A percentile compares a stretch with the other conserved stretches of the same genome.
Evolutionary conservation across 2,888 invertebrate genomes (phyloP).

Genomic region (Notocelia uddmanniana): DNA sequence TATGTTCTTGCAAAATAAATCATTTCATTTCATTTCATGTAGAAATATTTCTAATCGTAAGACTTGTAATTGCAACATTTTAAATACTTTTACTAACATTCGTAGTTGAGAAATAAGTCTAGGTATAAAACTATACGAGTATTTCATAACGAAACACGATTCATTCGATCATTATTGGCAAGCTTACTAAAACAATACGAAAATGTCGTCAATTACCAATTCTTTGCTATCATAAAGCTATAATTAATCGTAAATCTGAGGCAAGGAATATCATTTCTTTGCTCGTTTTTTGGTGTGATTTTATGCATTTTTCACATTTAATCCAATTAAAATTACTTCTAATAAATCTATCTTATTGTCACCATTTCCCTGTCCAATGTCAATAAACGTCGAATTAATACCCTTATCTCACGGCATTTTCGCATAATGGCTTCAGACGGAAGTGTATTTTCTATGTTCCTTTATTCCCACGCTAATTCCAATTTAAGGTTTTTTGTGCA

Average conservation of each 20-base stretch:
- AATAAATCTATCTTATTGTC: constrained; percentile 40
- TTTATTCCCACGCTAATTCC: constrained; percentile 42
- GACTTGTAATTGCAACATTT: too few species aligned
- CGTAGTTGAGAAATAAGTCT: too few species aligned
- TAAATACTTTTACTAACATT: too few species aligned
- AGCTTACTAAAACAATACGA: too few species aligned
- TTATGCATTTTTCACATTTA: constrained; percentile 9
- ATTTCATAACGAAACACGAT: too few species aligned
- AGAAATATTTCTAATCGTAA: too few species aligned
- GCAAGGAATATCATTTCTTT: neutral
- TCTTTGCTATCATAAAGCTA: neutral
- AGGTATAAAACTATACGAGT: too few species aligned
- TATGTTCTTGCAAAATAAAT: too few species aligned
- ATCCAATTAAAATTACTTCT: constrained; percentile 48
- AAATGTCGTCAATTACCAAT: too few species aligned
- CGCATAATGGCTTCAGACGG: constrained; percentile 40
- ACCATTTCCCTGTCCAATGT: constrained; percentile 35
- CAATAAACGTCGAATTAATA: constrained; percentile 47
- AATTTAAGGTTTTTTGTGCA: constrained; percentile 41
- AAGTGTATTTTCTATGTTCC: constrained; percentile 32
- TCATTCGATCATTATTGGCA: too few species aligned
- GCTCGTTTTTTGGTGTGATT: neutral
- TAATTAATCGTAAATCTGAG: neutral
- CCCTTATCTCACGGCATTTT: constrained; percentile 35
- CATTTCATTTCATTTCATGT: too few species aligned